Evolutionary conservation across 2,888 invertebrate genomes (phyloP), one percentile per base, ranked within the genome.

Genomic region (Brachylomia viminalis): DNA sequence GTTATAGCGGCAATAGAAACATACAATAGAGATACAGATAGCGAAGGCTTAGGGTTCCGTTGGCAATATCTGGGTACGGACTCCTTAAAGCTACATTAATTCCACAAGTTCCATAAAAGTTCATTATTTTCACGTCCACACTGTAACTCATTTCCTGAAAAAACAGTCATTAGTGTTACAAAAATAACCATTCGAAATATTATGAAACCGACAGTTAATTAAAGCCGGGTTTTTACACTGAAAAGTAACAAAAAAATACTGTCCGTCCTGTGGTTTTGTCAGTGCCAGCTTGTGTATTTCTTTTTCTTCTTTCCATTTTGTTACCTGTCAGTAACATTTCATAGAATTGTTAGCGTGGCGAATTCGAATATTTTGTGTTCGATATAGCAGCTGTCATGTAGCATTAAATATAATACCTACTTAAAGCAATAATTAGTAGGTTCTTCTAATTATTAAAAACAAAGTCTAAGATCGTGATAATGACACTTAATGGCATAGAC

Each of bases 131-230:
- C 23, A 7, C 15, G 10, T 47, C 8, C 17, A 13, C 4, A 1
- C 4, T 58, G 33, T 33, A 17, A 20, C n/a, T 6, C n/a, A 33
- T 70, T 70, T 49, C 15, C 20, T 27, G 17, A 5, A 23, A 45
- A 70, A 59, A 30, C 61, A 66, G 11, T 71, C 56, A 67, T 67
- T 52, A 67, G 42, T 66, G n/a, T 47, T 23, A 54, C 23, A 33
- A 79, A 84, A 80, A 79, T 67, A 58, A 15, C 27, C 30, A 17
- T 68, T 38, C 38, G 33, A 71, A 72, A 80, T 70, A 61, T 67
- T 47, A 49, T 27, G 49, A 59, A 67, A 59, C 45, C 27, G 8
- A n/a, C 33, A 64, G 73, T 80, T 80, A 80, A 80, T 84, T 82
- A 82, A 79, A 42, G 38, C 8, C 13, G 10, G 30, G n/a, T n/a